These are phyloP conservation scores for Pomatostomus ruficeps DNA, from an alignment of 2,113 vertebrate genomes.

Conservation along the genomic window DNA sequence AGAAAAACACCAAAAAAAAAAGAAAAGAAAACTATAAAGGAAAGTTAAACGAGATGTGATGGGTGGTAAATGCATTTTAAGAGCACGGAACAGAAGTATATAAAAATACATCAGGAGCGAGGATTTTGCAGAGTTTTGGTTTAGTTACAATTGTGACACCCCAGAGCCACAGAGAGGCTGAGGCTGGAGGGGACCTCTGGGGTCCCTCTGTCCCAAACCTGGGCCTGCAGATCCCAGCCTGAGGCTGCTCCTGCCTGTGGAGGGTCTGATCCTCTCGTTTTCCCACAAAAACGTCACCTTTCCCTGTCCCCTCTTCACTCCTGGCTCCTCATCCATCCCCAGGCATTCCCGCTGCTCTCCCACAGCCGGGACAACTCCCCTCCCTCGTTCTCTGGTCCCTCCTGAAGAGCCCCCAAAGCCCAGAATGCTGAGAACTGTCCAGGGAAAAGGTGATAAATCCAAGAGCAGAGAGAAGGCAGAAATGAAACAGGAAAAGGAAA, in stretches of 20 bases:
- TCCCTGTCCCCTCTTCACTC: background rate
- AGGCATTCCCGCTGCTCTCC: background rate
- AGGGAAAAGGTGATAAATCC: constrained; percentile 35
- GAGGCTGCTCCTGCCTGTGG: background rate
- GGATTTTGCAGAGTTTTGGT: constrained; percentile 11
- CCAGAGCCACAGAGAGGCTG: background rate
- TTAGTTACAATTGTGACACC: constrained; percentile 7
- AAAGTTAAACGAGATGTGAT: constrained; percentile 1
- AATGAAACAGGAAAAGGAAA: background rate
- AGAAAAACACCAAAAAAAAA: constrained; percentile 23
- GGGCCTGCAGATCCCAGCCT: background rate
- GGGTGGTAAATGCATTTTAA: background rate
- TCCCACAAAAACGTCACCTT: background rate
- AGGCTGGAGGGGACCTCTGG: background rate
- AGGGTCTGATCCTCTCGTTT: background rate
- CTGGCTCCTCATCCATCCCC: background rate
- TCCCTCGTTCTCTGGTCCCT: background rate
- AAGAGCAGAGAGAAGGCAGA: constrained; percentile 55
- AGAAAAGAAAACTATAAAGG: background rate
- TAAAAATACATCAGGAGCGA: constrained; percentile 24
- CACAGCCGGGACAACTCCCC: background rate
- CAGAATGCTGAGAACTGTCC: background rate
- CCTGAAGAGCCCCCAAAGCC: background rate
- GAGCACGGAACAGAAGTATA: constrained; percentile 22
- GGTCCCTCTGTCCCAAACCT: background rate